Conservation (phyloP, 2,797 vertebrate species). For the Echeneis naucrates region DNA sequence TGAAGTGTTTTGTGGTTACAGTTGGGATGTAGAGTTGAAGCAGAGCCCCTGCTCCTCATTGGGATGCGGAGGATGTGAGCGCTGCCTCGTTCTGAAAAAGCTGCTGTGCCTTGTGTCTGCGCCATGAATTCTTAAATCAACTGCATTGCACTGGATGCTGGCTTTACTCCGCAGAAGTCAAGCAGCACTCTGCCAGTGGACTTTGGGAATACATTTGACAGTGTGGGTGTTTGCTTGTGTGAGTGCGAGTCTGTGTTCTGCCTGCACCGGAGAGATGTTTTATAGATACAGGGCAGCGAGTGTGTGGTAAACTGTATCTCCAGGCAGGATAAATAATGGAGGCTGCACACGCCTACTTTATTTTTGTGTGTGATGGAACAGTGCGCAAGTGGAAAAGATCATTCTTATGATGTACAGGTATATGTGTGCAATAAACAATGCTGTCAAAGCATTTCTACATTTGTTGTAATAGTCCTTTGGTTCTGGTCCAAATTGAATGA, state of each 20-base stretch:
- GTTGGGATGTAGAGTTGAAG: constrained; percentile 46
- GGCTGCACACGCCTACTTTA: constrained; percentile 12
- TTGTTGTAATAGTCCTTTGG: background rate
- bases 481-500: constrained; percentile 11
- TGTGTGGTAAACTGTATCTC: constrained; percentile 16
- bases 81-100: constrained; percentile 65
- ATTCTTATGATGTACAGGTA: background rate
- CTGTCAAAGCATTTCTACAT: constrained; percentile 1
- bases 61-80: constrained; percentile 69
- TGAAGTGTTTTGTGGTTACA: constrained; percentile 41
- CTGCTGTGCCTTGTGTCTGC: constrained; percentile 54
- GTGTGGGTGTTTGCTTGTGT: constrained; percentile 44
- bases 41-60: constrained; percentile 67
- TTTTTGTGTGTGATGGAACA: constrained; percentile 12
- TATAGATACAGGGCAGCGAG: constrained; percentile 33
- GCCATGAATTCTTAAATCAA: constrained; percentile 76
- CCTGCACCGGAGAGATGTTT: constrained; percentile 35
- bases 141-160: constrained; percentile 65
- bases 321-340: constrained; percentile 39
- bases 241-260: constrained; percentile 9
- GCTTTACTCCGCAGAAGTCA: constrained; percentile 50
- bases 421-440: constrained; percentile 29
- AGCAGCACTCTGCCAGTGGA: constrained; percentile 50
- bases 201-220: constrained; percentile 45
- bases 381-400: background rate